Conservation (phyloP, 2,888 invertebrate genomes). For the Drosophila helvetica region DNA sequence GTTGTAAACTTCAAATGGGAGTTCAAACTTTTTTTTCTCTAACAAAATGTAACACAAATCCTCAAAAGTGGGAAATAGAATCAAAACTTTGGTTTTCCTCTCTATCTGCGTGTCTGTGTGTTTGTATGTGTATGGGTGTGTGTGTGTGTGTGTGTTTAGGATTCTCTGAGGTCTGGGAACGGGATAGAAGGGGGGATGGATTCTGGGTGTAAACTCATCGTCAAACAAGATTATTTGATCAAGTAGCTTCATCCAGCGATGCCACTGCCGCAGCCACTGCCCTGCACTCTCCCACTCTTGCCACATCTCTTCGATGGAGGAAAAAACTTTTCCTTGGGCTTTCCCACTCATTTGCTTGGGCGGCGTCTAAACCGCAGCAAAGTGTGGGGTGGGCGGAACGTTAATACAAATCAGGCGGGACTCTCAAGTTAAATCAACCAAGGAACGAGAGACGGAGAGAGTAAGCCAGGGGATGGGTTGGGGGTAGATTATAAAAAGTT, state of each 20-base stretch:
- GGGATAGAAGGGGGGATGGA: neutral
- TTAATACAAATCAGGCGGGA: slow-evolving; percentile 77
- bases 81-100: slow-evolving; percentile 73
- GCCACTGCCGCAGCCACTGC: neutral
- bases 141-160: slow-evolving; percentile 31
- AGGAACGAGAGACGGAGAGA: slow-evolving; percentile 8
- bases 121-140: slow-evolving; percentile 36
- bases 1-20: slow-evolving; percentile 61
- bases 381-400: slow-evolving; percentile 46
- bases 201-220: slow-evolving; percentile 68
- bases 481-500: slow-evolving; percentile 40
- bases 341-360: slow-evolving; percentile 72
- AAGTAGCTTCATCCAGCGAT: slow-evolving; percentile 39
- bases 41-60: slow-evolving; percentile 75
- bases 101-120: slow-evolving; percentile 31
- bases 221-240: slow-evolving; percentile 80
- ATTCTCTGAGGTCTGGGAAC: slow-evolving; percentile 1
- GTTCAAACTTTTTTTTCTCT: slow-evolving; percentile 60
- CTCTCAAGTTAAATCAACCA: slow-evolving; percentile 76
- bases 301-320: neutral
- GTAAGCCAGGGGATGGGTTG: slow-evolving; percentile 6
- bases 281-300: neutral
- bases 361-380: slow-evolving; percentile 44
- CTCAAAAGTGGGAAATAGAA: slow-evolving; percentile 77
- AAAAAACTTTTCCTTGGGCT: slow-evolving; percentile 47